Evolutionary conservation across 1,140 invertebrate species (phyloP), one percentile per base, ranked within the genome.

Genomic region (Gonatopus flavifemur): DNA sequence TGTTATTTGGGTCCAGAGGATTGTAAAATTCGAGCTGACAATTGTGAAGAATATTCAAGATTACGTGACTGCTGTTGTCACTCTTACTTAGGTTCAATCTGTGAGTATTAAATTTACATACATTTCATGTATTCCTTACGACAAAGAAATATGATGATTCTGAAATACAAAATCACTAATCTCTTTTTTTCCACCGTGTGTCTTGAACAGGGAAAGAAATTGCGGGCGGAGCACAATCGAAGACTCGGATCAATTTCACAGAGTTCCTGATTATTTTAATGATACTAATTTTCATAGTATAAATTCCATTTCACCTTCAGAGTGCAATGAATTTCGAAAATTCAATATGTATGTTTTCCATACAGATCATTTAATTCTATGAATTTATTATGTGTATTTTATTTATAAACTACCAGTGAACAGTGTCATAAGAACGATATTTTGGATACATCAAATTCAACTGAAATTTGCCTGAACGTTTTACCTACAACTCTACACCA

Each of bases 21-120:
- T 55, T 87, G 85, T 68, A 72, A 75, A 49, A 80, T 84, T 21
- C 70, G 82, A 22, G 83, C 81, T 2, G 75, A 66, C 30, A 79
- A 87, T 72, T 88, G 86, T 66, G 81, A 77, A 22, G 80, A 83
- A 57, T 88, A 87, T 67, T 70, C 75, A 32, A 77, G 84, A 49
- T 62, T 87, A 20, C 70, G 84, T 40, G 82, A 81, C 52, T 88
- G 86, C 64, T 88, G 86, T 70, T 88, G 86, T 70, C 79, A 84
- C 62, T 77, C 79, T 54, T 76, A 81, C 50, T 73, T 84, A 31
- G 80, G 81, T 30, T 74, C 78, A 55, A 71, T 78, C 64, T 86
- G 85, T 86, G 74, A 83, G 84, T 76, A 65, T 52, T 12, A 8
- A 4, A 15, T 12, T 8, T 24, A 15, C 1, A 13, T 9, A 2